These are phyloP conservation scores for Irena cyanogastra DNA, from an alignment of 2,113 vertebrate species.

Conservation along the genomic window DNA sequence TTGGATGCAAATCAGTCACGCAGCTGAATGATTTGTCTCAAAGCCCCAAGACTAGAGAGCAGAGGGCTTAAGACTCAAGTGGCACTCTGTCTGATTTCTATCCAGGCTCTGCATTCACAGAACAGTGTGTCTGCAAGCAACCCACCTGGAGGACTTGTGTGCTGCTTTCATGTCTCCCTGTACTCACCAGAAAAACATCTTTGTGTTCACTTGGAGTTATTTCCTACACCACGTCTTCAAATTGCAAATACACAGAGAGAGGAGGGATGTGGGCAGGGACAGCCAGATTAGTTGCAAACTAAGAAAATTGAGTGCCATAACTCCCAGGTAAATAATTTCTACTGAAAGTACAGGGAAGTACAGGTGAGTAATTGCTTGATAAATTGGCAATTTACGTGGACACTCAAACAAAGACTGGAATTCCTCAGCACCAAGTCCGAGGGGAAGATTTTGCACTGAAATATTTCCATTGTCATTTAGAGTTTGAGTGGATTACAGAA, in stretches of 20 bases:
- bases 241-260: not conserved
- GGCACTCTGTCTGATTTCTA: not conserved
- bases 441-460: not conserved
- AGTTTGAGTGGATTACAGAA: not conserved
- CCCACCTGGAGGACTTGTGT: not conserved
- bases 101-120: not conserved
- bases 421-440: not conserved
- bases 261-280: not conserved
- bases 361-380: not conserved
- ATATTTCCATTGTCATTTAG: not conserved
- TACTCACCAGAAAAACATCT: not conserved
- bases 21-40: slow-evolving; percentile 18
- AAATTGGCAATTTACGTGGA: not conserved
- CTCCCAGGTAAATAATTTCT: not conserved
- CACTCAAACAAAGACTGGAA: not conserved
- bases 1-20: slow-evolving; percentile 44
- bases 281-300: not conserved
- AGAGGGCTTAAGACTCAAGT: slow-evolving; percentile 12
- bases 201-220: not conserved
- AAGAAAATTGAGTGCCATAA: not conserved
- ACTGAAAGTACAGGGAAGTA: not conserved
- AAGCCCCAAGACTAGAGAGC: not conserved
- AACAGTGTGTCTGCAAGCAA: not conserved
- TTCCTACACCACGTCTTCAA: not conserved
- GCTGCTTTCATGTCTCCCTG: not conserved